Conservation (phyloP, 2,797 vertebrate genomes). For the Danio albolineatus region DNA sequence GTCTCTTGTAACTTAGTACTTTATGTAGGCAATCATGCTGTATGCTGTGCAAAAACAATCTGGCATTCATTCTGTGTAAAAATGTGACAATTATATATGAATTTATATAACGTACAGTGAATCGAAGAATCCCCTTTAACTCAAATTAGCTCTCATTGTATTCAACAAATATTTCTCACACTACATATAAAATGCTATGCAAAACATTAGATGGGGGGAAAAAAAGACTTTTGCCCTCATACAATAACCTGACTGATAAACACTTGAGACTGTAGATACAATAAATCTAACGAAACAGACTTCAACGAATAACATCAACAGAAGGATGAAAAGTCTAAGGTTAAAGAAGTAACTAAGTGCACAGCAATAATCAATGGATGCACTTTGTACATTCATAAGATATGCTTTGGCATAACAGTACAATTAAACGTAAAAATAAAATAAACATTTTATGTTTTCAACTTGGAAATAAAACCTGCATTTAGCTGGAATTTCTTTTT, state of each 20-base stretch:
- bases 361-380: constrained; percentile 61
- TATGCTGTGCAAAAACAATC: constrained; percentile 5
- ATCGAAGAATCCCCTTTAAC: not conserved
- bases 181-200: constrained; percentile 12
- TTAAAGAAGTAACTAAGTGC: constrained; percentile 62
- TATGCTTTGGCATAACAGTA: constrained; percentile 74
- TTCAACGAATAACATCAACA: not conserved
- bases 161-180: constrained; percentile 11
- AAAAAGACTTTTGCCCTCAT: not conserved
- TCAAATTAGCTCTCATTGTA: not conserved
- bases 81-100: not conserved
- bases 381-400: constrained; percentile 71
- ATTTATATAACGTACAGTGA: constrained; percentile 7
- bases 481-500: not conserved
- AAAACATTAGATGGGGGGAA: not conserved
- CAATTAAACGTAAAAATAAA: constrained; percentile 14
- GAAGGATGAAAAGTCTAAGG: constrained; percentile 18
- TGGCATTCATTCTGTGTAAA: not conserved
- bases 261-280: constrained; percentile 10
- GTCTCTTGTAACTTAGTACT: not conserved
- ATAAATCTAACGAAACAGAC: constrained; percentile 18
- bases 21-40: not conserved
- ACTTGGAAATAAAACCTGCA: constrained; percentile 41
- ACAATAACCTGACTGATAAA: constrained; percentile 10
- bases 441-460: not conserved